Evolutionary conservation across 2,888 invertebrate species (phyloP).

Genomic region (Rhagium mordax): DNA sequence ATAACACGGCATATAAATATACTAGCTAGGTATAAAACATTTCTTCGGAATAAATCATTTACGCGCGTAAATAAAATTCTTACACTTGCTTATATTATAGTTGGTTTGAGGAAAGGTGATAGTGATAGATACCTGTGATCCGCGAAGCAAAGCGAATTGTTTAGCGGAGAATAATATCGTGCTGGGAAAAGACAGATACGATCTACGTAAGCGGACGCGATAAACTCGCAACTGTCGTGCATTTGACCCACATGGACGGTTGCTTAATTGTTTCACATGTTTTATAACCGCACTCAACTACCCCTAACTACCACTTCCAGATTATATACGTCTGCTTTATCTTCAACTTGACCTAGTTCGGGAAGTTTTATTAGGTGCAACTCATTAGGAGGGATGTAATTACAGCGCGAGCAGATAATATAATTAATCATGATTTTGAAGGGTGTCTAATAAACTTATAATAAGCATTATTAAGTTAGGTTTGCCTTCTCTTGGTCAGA

Average conservation of each 20-base stretch:
- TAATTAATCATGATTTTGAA: constrained; percentile 19
- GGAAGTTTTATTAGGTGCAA: constrained; percentile 16
- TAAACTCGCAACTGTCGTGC: constrained; percentile 59
- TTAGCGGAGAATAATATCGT: constrained; percentile 52
- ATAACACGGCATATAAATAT: no score
- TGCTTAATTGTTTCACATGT: constrained; percentile 61
- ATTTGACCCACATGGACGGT: constrained; percentile 56
- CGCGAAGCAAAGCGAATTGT: constrained; percentile 48
- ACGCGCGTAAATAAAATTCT: background rate
- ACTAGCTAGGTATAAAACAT: no score
- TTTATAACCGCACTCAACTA: constrained; percentile 51
- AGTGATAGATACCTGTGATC: constrained; percentile 43
- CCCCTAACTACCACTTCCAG: constrained; percentile 35
- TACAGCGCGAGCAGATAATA: constrained; percentile 6
- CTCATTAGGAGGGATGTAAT: constrained; percentile 25
- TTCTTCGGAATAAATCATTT: no score
- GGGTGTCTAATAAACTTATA: constrained; percentile 21
- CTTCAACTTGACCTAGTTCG: constrained; percentile 18
- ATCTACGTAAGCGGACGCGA: constrained; percentile 53
- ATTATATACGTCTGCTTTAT: constrained; percentile 20
- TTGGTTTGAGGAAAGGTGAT: constrained; percentile 28
- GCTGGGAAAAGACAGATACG: constrained; percentile 59
- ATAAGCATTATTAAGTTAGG: constrained; percentile 7
- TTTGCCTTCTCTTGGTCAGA: background rate
- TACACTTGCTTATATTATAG: constrained; percentile 32